Conservation (phyloP, 2,113 vertebrate genomes). For the Amblyornis subalaris region DNA sequence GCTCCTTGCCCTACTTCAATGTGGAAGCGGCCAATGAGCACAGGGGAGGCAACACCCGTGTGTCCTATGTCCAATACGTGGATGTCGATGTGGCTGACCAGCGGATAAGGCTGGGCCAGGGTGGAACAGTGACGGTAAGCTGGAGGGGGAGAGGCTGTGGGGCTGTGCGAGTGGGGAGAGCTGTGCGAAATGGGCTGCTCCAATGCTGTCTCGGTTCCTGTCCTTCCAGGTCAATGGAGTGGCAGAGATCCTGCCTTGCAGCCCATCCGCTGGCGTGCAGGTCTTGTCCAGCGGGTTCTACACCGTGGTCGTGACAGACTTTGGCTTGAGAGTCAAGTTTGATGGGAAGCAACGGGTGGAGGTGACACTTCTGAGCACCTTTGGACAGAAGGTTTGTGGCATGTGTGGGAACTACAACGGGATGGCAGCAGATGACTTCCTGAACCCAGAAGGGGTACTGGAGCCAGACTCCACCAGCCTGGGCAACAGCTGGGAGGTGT, state of each 20-base stretch:
- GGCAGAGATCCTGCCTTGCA: slow-evolving; percentile 38
- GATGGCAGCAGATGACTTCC: slow-evolving; percentile 54
- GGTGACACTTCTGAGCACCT: slow-evolving; percentile 30
- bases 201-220: not conserved
- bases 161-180: too few relatives aligned
- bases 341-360: slow-evolving; percentile 60
- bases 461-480: slow-evolving; percentile 60
- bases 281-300: slow-evolving; percentile 44
- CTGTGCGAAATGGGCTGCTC: not conserved
- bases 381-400: slow-evolving; percentile 59
- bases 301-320: slow-evolving; percentile 44
- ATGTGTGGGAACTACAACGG: slow-evolving; percentile 69
- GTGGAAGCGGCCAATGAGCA: slow-evolving; percentile 53
- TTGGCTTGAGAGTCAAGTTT: slow-evolving; percentile 61
- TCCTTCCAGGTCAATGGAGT: slow-evolving; percentile 49
- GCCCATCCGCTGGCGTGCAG: not conserved
- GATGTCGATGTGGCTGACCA: slow-evolving; percentile 6
- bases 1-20: slow-evolving; percentile 27
- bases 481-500: slow-evolving; percentile 68
- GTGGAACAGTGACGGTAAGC: slow-evolving; percentile 35
- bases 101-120: slow-evolving; percentile 52
- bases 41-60: not conserved
- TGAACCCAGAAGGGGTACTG: slow-evolving; percentile 49
- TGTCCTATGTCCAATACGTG: slow-evolving; percentile 43
- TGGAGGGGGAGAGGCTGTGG: not conserved